phyloP scores from a whole-genome alignment of 2,888 invertebrate species.

The Erpobdella octoculata region DNA sequence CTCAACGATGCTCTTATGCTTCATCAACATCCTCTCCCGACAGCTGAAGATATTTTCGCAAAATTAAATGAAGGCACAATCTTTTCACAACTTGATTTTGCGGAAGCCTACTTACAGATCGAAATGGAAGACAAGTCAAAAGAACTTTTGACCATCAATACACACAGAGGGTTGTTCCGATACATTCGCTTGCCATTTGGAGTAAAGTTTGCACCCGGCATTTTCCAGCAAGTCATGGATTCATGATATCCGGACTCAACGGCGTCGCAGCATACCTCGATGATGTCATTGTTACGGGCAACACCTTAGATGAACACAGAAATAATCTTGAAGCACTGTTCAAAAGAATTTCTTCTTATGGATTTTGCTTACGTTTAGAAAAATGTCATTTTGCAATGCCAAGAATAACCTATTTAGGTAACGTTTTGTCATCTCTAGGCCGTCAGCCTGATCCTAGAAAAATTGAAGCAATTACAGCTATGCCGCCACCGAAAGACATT shows the following conservation, averaged over 20 bases:
- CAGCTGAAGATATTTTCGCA: slow-evolving; percentile 2
- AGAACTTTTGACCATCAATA: neutral
- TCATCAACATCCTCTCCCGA: slow-evolving; percentile 4
- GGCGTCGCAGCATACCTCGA: neutral
- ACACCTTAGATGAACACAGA: neutral
- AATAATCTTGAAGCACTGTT: neutral
- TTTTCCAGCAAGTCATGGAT: slow-evolving; percentile 10
- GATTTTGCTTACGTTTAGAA: neutral
- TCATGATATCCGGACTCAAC: neutral
- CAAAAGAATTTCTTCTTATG: neutral
- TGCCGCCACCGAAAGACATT: slow-evolving; percentile 3
- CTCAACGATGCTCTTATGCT: neutral
- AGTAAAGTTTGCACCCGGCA: neutral
- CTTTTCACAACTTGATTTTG: neutral
- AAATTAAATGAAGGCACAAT: neutral
- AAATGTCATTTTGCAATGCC: neutral
- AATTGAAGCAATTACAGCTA: slow-evolving; percentile 12
- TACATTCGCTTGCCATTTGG: neutral
- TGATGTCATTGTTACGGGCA: slow-evolving; percentile 16
- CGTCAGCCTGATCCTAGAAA: slow-evolving; percentile 12
- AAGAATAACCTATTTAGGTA: neutral
- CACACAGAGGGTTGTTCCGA: neutral
- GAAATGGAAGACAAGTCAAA: slow-evolving; percentile 10
- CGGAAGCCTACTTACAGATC: neutral
- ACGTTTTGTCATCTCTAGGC: neutral